These are phyloP conservation scores for Thalassophryne amazonica DNA, from an alignment of 2,797 vertebrate species.

Conservation along the genomic window DNA sequence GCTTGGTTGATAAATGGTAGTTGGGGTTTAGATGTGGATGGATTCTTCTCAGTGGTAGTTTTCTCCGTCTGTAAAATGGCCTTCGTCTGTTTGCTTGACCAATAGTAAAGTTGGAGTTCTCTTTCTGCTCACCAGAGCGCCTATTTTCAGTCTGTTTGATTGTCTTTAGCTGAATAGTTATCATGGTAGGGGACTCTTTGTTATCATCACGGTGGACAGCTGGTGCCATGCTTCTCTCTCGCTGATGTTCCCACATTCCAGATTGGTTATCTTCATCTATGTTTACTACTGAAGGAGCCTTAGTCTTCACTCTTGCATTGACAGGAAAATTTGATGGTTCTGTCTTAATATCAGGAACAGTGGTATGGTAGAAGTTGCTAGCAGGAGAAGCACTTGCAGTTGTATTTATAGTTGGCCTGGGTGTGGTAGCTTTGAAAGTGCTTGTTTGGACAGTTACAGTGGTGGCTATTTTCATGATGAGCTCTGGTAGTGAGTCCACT, in stretches of 20 bases:
- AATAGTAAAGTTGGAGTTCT: conserved; percentile 31
- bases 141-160: conserved; percentile 32
- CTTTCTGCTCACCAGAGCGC: conserved; percentile 27
- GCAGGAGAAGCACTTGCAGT: background rate
- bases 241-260: conserved; percentile 1
- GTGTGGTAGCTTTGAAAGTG: background rate
- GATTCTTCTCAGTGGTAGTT: conserved; percentile 57
- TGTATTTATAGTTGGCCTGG: background rate
- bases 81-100: conserved; percentile 59
- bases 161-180: conserved; percentile 8
- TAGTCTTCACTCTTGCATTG: background rate
- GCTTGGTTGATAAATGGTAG: conserved; percentile 35
- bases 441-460: conserved; percentile 16
- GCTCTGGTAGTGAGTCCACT: conserved; percentile 32
- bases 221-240: conserved; percentile 22
- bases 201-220: conserved; percentile 10
- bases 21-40: conserved; percentile 30
- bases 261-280: background rate
- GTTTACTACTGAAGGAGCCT: conserved; percentile 1
- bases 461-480: conserved; percentile 29
- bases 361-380: background rate
- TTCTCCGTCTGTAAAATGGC: conserved; percentile 64
- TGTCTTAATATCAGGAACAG: background rate
- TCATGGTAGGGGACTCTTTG: conserved; percentile 17
- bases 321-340: background rate